Evolutionary conservation across 2,113 vertebrate species (phyloP).

Genomic region (Bostrychus sinensis): DNA sequence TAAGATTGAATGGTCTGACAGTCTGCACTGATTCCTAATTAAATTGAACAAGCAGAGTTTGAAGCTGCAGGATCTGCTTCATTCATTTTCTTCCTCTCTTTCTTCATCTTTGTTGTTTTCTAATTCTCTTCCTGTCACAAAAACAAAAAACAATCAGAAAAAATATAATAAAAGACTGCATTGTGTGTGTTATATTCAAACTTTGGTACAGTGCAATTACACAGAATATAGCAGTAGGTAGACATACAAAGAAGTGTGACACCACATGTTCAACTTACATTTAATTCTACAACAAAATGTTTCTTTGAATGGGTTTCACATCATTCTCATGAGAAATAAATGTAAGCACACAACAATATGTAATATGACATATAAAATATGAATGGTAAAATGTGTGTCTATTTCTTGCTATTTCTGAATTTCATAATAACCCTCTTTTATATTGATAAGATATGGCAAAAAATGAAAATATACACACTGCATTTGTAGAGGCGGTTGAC

Average conservation of each 20-base stretch:
- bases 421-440: no score
- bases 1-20: no score
- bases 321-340: background rate
- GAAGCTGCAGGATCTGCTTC: background rate
- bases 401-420: no score
- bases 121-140: background rate
- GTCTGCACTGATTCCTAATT: no score
- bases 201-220: no score
- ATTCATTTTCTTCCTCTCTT: background rate
- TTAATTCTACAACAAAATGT: conserved; percentile 1
- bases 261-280: background rate
- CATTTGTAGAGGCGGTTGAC: conserved; percentile 64
- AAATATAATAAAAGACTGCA: background rate
- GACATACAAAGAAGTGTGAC: background rate
- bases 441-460: no score
- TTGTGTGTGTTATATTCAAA: no score
- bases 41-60: no score
- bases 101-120: background rate
- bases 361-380: no score
- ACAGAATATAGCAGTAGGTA: no score
- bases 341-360: no score
- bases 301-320: background rate
- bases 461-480: conserved; percentile 22
- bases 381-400: no score
- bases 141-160: background rate